These are phyloP conservation scores for Cerceris ruficornis DNA, from an alignment of 2,888 invertebrate species.

Conservation along the genomic window DNA sequence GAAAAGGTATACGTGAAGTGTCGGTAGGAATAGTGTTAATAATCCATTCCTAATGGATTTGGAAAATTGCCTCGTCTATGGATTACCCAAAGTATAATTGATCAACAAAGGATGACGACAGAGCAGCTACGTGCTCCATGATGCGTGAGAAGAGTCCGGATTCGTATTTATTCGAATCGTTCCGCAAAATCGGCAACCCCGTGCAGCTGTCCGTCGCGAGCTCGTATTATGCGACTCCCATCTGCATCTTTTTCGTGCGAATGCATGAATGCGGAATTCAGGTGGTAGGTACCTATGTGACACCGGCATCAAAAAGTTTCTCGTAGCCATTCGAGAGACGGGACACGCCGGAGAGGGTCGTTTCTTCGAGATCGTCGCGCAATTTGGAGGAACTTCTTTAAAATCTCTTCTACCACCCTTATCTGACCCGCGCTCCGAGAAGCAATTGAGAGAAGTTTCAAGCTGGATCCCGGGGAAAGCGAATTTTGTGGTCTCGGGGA, in stretches of 20 bases:
- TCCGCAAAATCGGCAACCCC: constrained; percentile 48
- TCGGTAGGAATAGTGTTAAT: no score
- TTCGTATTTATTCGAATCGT: constrained; percentile 54
- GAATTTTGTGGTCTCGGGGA: constrained; percentile 62
- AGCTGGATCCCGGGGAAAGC: constrained; percentile 54
- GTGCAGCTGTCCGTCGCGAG: constrained; percentile 55
- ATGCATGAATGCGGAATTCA: constrained; percentile 72
- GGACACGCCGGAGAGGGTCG: constrained; percentile 58
- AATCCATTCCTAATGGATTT: no score
- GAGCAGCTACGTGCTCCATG: constrained; percentile 3
- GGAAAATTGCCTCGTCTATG: neutral
- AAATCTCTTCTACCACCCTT: constrained; percentile 45
- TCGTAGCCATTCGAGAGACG: constrained; percentile 41
- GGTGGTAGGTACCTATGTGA: constrained; percentile 46
- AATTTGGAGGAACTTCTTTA: constrained; percentile 63
- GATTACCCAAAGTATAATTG: constrained; percentile 35
- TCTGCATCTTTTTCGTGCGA: constrained; percentile 72
- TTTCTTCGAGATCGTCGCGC: constrained; percentile 63
- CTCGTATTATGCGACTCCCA: constrained; percentile 67
- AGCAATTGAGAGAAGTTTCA: constrained; percentile 61
- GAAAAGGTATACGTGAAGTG: no score
- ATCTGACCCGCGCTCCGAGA: constrained; percentile 24
- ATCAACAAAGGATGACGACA: constrained; percentile 28
- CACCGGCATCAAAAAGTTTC: constrained; percentile 67
- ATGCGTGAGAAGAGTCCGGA: constrained; percentile 28